Evolutionary conservation across 2,113 vertebrate genomes (phyloP), one percentile per base, ranked within the genome.

Genomic region (Phocoena phocoena): DNA sequence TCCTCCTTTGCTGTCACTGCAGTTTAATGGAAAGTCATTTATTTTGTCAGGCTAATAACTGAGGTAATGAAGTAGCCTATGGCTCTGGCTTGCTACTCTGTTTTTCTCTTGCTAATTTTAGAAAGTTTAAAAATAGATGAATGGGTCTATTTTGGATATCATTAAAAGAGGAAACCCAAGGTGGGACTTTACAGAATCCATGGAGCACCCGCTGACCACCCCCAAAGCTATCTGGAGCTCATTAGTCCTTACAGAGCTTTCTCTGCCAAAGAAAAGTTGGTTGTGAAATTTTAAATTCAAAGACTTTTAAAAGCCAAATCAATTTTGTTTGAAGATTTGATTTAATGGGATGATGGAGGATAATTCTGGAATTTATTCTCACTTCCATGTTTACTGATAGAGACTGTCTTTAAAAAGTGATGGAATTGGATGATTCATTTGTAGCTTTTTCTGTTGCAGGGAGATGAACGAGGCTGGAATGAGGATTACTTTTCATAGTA

Each of bases 51-150:
- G 97, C 98, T 99, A 99, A 99, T 99, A 98, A 98, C 96, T 88
- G 95, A 98, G 98, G 98, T 98, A 99, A 99, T 99, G 99, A 99
- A 99, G 98, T 99, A 99, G 98, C 98, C 98, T 98, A 99, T 99
- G 99, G 98, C 99, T 99, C 99, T 98, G 98, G 98, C 99, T 99
- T 99, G 98, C 98, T 98, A 97, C 97, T 98, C 94, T 98, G 98
- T 98, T 99, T 99, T 99, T 98, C 98, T 98, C 99, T 98, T 97
- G 80, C 98, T 99, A 98, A 99, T 99, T 99, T 99, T 99, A 99
- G 99, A 98, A 99, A 98, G 98, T 98, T 96, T 99, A 99, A 99
- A 99, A 99, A 99, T 99, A 99, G 99, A 93, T 98, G 98, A 97
- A 97, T 98, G 98, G 98, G 98, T 98, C 96, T 97, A 98, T 98